Evolutionary conservation across 30 jellyfish, hydroid and myxozoan species (phyloP), one percentile per base, ranked within the genome.

Genomic region (Sanderia malayensis): DNA sequence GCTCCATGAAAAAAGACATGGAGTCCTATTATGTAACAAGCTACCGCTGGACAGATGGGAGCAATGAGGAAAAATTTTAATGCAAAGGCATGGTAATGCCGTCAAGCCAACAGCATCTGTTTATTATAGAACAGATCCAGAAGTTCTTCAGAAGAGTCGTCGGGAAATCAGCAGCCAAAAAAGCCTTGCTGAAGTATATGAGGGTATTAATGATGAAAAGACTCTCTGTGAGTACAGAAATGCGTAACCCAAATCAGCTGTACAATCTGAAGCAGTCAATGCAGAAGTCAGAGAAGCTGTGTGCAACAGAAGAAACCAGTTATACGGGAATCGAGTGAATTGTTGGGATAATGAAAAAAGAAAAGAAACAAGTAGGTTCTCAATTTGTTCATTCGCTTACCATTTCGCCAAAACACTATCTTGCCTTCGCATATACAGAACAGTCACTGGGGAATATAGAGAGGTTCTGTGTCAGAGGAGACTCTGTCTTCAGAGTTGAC

Each of bases 391-490:
- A 24, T 4, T 13, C 74, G 7, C 24, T 61, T 60, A 61, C 74
- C 45, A 25, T 71, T 20, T 31, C 49, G 46, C 46, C 76, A 17
- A 22, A 46, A 31, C 84, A 71, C 59, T 71, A 46, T 31, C 18
- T 21, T 44, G 8, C 22, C 7, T 1, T 71, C 49, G 8, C 46
- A 46, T 71, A 1, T 28, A 9, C 8, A 28, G 53, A 71, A 76
- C 31, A 71, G 19, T 46, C 60, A 3, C 28, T 71, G 8, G 84
- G 2, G 2, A 76, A 71, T 31, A 47, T 71, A 2, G 76, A 71
- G 17, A 6, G 84, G 75, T 71, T 71, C 52, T 71, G 84, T 18
- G 84, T 71, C 31, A 71, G 49, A 13, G 84, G 84, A 9, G 2
- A 31, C 18, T 71, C 84, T 4, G 73, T 71, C 2, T 71, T 71